These are phyloP conservation scores for Cyphomyrus discorhynchus DNA, from an alignment of 2,113 vertebrate genomes.

Conservation along the genomic window DNA sequence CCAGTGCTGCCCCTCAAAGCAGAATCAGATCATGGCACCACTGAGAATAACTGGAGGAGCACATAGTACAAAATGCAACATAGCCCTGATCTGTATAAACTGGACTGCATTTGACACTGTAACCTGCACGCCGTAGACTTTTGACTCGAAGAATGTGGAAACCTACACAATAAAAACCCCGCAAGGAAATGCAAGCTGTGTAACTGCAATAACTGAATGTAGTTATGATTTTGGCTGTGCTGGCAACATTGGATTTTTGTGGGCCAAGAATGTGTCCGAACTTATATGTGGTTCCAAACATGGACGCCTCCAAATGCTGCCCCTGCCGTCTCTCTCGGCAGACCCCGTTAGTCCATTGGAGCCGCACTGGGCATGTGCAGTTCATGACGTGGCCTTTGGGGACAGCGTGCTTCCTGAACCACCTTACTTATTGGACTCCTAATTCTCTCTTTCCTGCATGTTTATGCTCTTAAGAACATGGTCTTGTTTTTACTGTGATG, in stretches of 20 bases:
- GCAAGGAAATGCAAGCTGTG: background rate
- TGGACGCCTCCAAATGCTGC: background rate
- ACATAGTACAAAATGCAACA: background rate
- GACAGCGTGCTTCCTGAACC: background rate
- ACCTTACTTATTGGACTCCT: background rate
- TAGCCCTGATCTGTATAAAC: background rate
- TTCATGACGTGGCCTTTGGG: background rate
- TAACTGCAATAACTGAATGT: background rate
- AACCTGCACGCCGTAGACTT: background rate
- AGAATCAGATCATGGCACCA: background rate
- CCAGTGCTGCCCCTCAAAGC: background rate
- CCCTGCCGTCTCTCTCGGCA: background rate
- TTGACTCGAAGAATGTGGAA: background rate
- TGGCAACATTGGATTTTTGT: background rate
- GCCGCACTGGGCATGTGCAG: background rate
- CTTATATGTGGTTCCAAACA: background rate
- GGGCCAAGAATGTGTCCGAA: background rate
- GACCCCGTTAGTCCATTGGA: background rate
- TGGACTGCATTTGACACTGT: background rate
- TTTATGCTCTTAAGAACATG: conserved; percentile 5
- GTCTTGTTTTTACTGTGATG: conserved; percentile 8
- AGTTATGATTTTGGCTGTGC: background rate
- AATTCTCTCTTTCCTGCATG: conserved; percentile 6
- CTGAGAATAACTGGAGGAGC: background rate
- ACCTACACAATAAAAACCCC: background rate